These are phyloP conservation scores for Pseudochaenichthys georgianus DNA, from an alignment of 2,797 vertebrate genomes.

Conservation along the genomic window DNA sequence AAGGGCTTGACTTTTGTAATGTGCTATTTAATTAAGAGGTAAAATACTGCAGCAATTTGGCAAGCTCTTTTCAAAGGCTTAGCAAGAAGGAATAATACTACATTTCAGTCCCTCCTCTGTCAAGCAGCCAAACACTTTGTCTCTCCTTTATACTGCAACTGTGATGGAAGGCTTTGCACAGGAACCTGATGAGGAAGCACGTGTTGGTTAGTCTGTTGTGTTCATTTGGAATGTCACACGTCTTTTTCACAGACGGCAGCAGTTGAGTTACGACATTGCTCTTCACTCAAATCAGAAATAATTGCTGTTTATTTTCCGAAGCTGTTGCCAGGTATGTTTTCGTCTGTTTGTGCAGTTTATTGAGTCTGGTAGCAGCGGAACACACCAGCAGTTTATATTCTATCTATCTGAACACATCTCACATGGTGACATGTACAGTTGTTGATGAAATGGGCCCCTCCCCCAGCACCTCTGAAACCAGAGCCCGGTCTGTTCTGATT, in stretches of 20 bases:
- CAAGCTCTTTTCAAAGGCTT: not conserved
- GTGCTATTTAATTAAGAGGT: not conserved
- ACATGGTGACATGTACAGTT: slow-evolving; percentile 21
- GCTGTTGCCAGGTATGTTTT: slow-evolving; percentile 21
- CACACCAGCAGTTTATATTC: slow-evolving; percentile 26
- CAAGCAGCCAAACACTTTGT: not conserved
- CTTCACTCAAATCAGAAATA: slow-evolving; percentile 40
- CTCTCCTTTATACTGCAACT: not conserved
- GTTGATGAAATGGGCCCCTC: not conserved
- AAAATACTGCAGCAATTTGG: not conserved
- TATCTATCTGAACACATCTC: slow-evolving; percentile 28
- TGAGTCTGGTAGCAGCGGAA: slow-evolving; percentile 31
- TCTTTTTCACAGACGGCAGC: no score
- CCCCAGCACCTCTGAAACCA: no score
- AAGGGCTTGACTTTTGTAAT: not conserved
- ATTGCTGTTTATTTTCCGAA: slow-evolving; percentile 37
- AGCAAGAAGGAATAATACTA: slow-evolving; percentile 4
- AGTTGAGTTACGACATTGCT: not conserved
- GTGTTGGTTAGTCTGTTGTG: not conserved
- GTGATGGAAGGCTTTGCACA: slow-evolving; percentile 10
- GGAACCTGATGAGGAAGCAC: slow-evolving; percentile 17
- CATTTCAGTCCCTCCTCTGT: slow-evolving; percentile 7
- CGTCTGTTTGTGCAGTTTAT: slow-evolving; percentile 48
- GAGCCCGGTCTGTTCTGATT: no score
- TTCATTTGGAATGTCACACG: not conserved